These are phyloP conservation scores for Zosterops hypoxanthus DNA, from an alignment of 2,113 vertebrate genomes.

Conservation along the genomic window DNA sequence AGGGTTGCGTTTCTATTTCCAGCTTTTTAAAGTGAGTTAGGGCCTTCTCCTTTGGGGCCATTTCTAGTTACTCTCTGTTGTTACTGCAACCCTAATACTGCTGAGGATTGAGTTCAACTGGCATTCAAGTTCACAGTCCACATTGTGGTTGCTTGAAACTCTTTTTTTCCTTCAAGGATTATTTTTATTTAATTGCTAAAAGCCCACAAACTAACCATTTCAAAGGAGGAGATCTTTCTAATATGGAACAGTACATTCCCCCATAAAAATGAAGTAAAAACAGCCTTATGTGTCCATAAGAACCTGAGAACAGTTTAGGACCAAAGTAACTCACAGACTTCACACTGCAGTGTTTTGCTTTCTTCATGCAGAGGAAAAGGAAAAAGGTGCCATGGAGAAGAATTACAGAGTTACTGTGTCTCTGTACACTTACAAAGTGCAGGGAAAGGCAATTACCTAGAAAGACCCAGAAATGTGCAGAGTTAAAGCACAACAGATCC, in stretches of 20 bases:
- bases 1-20: neutral
- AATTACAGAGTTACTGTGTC: neutral
- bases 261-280: neutral
- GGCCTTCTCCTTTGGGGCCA: neutral
- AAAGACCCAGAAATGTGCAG: neutral
- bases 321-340: neutral
- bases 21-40: neutral
- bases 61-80: neutral
- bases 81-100: neutral
- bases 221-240: neutral
- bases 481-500: neutral
- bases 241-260: neutral
- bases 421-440: neutral
- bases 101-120: neutral
- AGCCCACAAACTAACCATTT: neutral
- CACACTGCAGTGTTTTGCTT: neutral
- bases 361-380: neutral
- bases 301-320: neutral
- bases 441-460: neutral
- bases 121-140: neutral
- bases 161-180: neutral
- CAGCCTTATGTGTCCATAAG: neutral
- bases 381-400: neutral
- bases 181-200: conserved; percentile 12
- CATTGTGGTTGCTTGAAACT: neutral